These are phyloP conservation scores for Microcebus murinus DNA, from an alignment of 2,113 vertebrate genomes.

Conservation along the genomic window DNA sequence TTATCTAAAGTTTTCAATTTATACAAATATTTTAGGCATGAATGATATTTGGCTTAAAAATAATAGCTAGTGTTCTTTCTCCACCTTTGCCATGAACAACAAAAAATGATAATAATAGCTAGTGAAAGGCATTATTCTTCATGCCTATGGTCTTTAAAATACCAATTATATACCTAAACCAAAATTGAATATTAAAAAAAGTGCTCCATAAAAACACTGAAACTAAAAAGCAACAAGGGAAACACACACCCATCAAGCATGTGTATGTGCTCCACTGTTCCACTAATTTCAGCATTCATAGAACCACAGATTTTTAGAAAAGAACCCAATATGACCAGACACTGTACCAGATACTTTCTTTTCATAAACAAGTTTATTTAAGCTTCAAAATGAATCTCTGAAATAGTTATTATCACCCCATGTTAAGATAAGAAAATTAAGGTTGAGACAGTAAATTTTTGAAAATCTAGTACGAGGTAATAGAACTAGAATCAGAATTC, in stretches of 20 bases:
- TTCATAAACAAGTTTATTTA: conserved; percentile 29
- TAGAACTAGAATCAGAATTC: neutral
- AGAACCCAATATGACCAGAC: neutral
- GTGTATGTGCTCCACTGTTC: too few relatives aligned
- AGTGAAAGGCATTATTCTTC: neutral
- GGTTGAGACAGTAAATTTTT: neutral
- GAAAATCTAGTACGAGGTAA: neutral
- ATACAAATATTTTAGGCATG: neutral
- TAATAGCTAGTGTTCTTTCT: neutral
- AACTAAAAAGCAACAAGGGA: neutral
- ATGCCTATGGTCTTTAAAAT: neutral
- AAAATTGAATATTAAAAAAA: neutral
- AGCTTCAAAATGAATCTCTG: neutral
- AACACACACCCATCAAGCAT: neutral
- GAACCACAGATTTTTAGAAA: neutral
- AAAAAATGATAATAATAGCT: neutral
- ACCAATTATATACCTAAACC: neutral
- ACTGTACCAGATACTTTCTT: neutral
- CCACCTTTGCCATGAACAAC: too few relatives aligned
- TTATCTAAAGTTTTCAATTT: neutral
- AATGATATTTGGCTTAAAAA: conserved; percentile 12
- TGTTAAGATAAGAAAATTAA: neutral
- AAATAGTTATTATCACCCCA: neutral
- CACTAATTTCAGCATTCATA: neutral
- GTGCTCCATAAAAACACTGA: neutral